Evolutionary conservation across 2,888 invertebrate species (phyloP), one percentile per base, ranked within the genome.

Genomic region (Cartodere bifasciata): DNA sequence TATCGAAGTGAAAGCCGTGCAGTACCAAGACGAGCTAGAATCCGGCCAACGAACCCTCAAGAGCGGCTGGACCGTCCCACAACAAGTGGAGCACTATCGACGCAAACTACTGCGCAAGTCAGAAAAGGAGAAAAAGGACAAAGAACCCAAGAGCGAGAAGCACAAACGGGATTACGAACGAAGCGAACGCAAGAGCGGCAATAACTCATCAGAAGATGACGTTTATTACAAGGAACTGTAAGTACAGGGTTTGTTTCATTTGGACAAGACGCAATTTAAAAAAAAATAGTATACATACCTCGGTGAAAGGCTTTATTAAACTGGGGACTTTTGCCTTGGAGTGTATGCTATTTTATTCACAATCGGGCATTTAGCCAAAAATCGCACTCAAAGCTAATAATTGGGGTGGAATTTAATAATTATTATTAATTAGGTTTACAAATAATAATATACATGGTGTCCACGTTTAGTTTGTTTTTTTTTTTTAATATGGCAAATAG

Each of bases 11-110:
- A 88, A 90, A 64, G 86, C 88, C 30, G 72, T 95, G 64, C 85
- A 87, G 56, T 95, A 91, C 66, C 90, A 91, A 60, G 95, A 95
- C 65, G 94, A 94, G 58, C 60, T 95, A 45, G 95, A 95, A 63
- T 78, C 79, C 2, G 92, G 92, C 1, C 70, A 75, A 47, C 68
- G 82, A 35, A 68, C 70, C 17, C 55, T 81, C 13, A 79, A 84
- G 46, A 59, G 73, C 28, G 84, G 76, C 4, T 81, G 85, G 71
- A 69, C 77, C 5, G 65, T 86, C 39, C 60, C 70, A 25, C 80
- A 85, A 52, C 91, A 94, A 65, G 80, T 92, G 16, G 83, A 88
- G 52, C 84, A 90, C 63, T 92, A 90, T 60, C 64, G 94, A 16
- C 70, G 84, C 47, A 91, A 91, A 57, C 70, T 95, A 32, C 70